Conservation (phyloP, 2,888 invertebrate genomes). For the Hypercompe scribonia region DNA sequence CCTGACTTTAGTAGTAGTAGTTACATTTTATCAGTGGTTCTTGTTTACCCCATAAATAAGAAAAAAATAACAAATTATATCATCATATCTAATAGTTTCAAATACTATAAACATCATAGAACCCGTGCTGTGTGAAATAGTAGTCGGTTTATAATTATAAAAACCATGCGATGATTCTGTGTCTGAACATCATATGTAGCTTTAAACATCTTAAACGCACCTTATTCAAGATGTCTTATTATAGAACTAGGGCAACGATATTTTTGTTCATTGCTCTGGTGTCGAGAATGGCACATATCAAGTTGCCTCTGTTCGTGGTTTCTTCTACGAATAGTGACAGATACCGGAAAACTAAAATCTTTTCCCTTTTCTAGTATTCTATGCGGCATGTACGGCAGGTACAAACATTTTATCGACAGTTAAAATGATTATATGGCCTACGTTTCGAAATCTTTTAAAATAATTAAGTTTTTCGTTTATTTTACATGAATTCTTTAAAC, state of each 20-base stretch:
- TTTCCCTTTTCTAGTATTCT: neutral
- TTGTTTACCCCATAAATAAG: too few species aligned
- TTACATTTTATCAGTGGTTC: too few species aligned
- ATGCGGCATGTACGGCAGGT: neutral
- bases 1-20: too few species aligned
- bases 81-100: too few species aligned
- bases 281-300: neutral
- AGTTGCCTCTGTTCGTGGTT: neutral
- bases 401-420: neutral
- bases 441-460: neutral
- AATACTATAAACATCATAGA: too few species aligned
- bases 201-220: conserved; percentile 1
- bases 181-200: neutral
- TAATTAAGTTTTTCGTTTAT: neutral
- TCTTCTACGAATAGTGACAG: neutral
- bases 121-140: too few species aligned
- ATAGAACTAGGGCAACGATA: neutral
- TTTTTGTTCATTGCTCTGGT: neutral
- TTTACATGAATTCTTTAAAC: too few species aligned
- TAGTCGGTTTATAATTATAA: too few species aligned
- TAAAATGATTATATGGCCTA: neutral
- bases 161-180: neutral
- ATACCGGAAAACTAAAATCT: neutral
- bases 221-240: neutral
- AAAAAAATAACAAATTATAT: too few species aligned